Percentiles rank a stretch among this genome's conserved stretches.
These are phyloP conservation scores for Tokudaia muenninki DNA, from an alignment of 2,797 vertebrate genomes.

Conservation along the genomic window DNA sequence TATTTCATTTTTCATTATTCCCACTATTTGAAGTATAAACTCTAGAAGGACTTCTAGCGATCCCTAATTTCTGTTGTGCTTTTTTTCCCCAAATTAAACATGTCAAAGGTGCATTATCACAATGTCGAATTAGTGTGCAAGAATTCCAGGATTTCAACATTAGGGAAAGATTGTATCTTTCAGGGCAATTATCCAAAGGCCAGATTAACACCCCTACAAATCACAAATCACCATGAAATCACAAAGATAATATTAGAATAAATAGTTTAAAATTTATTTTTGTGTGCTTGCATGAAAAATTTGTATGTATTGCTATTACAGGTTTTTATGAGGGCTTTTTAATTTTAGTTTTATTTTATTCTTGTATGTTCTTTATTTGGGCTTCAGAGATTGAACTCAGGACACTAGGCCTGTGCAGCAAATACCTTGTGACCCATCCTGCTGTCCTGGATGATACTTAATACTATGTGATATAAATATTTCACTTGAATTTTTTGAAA, in stretches of 20 bases:
- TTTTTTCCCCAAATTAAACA: background rate
- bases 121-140: background rate
- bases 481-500: background rate
- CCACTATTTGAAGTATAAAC: background rate
- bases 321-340: constrained; percentile 23
- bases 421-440: background rate
- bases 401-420: background rate
- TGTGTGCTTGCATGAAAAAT: background rate
- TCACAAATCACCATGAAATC: background rate
- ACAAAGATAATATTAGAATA: background rate
- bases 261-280: background rate
- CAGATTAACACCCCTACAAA: background rate
- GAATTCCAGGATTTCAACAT: background rate
- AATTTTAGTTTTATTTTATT: background rate
- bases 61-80: background rate
- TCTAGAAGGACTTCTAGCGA: background rate
- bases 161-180: background rate
- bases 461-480: background rate
- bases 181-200: background rate
- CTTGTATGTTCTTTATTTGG: background rate
- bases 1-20: background rate
- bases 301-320: background rate
- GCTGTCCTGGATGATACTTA: background rate
- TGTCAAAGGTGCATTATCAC: background rate
- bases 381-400: background rate